Evolutionary conservation across 2,797 vertebrate species (phyloP), one percentile per base, ranked within the genome.

Genomic region (Darevskia nairensis): DNA sequence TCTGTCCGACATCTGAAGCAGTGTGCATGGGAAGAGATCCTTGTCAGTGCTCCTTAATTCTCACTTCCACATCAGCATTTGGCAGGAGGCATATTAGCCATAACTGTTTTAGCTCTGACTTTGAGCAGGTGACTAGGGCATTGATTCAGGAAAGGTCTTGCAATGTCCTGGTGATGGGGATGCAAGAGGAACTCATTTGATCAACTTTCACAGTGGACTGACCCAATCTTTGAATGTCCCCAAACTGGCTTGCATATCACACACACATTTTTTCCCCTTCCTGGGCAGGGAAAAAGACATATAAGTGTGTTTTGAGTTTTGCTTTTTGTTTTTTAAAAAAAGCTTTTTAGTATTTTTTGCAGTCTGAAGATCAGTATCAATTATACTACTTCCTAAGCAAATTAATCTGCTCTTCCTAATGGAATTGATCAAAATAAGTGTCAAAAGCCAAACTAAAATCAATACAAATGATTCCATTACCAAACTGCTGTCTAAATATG

Each of bases 401-500:
- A 90, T 94, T 94, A 90, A n/a, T 91, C 90, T 79, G 79, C 89
- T 82, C 88, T 88, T 93, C 92, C 88, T 90, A 81, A 88, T 93
- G 81, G 84, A 90, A 82, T 90, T 87, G 69, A 91, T 93, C 88
- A 94, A 94, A 96, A 94, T 75, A 95, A 92, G 88, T 87, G 89
- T 89, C 83, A 94, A 93, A 96, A 95, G 88, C 68, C 86, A 82
- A 85, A 75, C 79, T 82, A 72, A 91, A 90, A 90, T 90, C 88
- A 85, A 77, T 88, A 90, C 84, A 93, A 90, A 93, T 94, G 79
- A 93, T 94, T 92, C 92, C 92, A 92, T 92, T 93, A 90, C 88
- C 89, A 90, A 95, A 94, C 90, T 91, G 92, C 89, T 94, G 8
- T 91, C 89, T 93, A 80, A 95, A 93, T 76, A 94, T 93, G 93